Conservation (phyloP, 2,797 vertebrate genomes). For the Phaenicophaeus curvirostris region DNA sequence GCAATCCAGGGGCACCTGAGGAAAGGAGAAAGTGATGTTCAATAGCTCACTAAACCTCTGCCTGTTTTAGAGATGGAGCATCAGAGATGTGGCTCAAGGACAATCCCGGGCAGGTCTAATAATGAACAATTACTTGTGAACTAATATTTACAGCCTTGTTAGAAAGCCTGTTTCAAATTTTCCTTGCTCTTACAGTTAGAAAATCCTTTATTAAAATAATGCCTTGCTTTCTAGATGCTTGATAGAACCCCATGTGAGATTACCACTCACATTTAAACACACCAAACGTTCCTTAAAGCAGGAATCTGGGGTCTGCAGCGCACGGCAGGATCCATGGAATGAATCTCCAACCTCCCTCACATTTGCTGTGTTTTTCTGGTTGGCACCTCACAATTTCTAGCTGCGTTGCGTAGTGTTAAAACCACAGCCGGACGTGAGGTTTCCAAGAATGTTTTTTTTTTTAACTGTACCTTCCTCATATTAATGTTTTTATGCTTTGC, state of each 20-base stretch:
- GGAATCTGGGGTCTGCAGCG: neutral
- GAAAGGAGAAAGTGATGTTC: neutral
- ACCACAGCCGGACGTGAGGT: neutral
- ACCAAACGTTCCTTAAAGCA: neutral
- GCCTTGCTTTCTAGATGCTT: neutral
- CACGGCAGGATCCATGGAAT: neutral
- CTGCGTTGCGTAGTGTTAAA: neutral
- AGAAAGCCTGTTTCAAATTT: neutral
- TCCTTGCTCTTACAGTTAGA: neutral
- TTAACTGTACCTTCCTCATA: neutral
- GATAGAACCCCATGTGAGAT: neutral
- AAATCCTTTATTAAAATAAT: neutral
- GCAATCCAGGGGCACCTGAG: neutral
- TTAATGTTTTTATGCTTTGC: neutral
- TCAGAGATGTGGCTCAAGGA: neutral
- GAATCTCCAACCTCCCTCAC: constrained; percentile 4
- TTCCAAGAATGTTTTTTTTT: neutral
- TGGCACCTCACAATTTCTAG: neutral
- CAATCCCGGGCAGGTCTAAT: neutral
- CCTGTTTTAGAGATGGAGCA: neutral
- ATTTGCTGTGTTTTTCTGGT: neutral
- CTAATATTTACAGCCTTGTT: neutral
- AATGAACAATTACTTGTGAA: neutral
- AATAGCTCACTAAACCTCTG: neutral
- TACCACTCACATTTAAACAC: neutral